Evolutionary conservation across 30 jellyfish, hydroid and myxozoan species (phyloP).

Genomic region (Nemopilema nomurai): DNA sequence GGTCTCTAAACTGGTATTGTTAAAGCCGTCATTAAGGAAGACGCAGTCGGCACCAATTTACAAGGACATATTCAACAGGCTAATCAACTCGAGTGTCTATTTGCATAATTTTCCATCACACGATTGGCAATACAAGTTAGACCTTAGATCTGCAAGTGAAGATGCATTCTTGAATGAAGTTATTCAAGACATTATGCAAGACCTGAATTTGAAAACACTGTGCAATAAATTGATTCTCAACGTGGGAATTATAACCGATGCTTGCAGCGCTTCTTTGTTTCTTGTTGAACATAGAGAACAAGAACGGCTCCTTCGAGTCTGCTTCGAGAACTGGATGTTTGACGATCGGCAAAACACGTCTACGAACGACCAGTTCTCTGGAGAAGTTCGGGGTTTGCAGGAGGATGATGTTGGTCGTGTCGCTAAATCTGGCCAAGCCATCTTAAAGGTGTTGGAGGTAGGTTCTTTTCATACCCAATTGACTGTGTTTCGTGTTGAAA

Average conservation of each 20-base stretch:
- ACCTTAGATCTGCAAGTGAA: constrained; percentile 52
- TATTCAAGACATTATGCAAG: constrained; percentile 71
- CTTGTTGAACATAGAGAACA: constrained; percentile 47
- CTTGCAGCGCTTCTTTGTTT: constrained; percentile 63
- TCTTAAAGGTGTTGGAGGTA: background rate
- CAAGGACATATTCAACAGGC: constrained; percentile 54
- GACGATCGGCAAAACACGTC: background rate
- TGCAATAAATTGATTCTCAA: constrained; percentile 61
- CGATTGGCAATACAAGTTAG: constrained; percentile 37
- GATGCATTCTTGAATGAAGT: constrained; percentile 64
- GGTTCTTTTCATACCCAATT: background rate
- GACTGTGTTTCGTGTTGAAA: background rate
- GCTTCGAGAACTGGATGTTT: constrained; percentile 32
- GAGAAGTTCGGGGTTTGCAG: constrained; percentile 8
- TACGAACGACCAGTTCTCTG: background rate
- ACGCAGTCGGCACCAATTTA: constrained; percentile 80
- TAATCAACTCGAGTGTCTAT: constrained; percentile 77
- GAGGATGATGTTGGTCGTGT: constrained; percentile 57
- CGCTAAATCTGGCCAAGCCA: constrained; percentile 63
- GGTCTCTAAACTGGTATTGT: background rate
- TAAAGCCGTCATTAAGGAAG: constrained; percentile 61
- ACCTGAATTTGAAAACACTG: constrained; percentile 66
- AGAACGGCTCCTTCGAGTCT: constrained; percentile 27
- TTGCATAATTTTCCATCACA: constrained; percentile 47
- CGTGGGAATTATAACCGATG: constrained; percentile 69